Evolutionary conservation across 2,113 vertebrate genomes (phyloP).

Genomic region (Nyctibius bracteatus): DNA sequence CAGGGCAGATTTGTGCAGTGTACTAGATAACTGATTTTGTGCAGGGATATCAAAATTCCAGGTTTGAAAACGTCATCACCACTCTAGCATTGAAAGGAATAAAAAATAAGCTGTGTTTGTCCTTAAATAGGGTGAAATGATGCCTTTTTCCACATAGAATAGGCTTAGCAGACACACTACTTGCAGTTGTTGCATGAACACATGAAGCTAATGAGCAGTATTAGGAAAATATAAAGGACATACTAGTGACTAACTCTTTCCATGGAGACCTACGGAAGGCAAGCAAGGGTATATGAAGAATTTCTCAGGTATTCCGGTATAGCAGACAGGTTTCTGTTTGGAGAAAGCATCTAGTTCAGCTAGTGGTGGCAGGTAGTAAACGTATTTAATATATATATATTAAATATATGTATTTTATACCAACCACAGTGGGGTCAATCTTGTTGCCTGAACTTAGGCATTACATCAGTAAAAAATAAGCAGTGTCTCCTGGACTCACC

Average conservation of each 20-base stretch:
- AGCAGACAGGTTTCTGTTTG: not conserved
- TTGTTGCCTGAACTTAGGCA: not conserved
- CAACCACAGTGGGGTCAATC: not conserved
- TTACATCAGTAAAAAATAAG: not conserved
- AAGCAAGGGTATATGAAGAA: not conserved
- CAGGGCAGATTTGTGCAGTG: not conserved
- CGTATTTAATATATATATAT: not conserved
- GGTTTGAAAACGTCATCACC: not conserved
- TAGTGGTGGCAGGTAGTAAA: not conserved
- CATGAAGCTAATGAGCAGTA: not conserved
- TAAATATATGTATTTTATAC: not conserved
- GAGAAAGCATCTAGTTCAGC: not conserved
- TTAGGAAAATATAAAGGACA: not conserved
- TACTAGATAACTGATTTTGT: not conserved
- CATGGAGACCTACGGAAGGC: not conserved
- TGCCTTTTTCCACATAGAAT: not conserved
- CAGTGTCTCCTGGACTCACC: not conserved
- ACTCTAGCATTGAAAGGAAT: not conserved
- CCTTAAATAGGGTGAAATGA: not conserved
- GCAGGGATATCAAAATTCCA: not conserved
- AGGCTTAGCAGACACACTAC: not conserved
- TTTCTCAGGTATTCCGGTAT: not conserved
- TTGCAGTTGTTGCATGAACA: not conserved
- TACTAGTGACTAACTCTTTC: not conserved
- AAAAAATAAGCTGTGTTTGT: not conserved